Evolutionary conservation across 2,113 vertebrate species (phyloP).

Genomic region (Hippopotamus amphibius): DNA sequence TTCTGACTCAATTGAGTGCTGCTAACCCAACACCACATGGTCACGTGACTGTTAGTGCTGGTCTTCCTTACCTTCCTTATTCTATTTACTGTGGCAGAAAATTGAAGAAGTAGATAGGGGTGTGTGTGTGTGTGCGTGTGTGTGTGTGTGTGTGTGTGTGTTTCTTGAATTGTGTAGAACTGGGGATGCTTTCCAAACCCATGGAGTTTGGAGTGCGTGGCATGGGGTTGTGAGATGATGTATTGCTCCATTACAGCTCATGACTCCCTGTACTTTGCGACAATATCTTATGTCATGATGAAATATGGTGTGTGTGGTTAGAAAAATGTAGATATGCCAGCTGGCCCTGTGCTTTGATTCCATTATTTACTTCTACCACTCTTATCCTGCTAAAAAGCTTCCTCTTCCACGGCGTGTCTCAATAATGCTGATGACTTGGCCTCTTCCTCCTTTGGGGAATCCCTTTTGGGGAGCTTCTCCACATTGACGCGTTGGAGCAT

Average conservation of each 20-base stretch:
- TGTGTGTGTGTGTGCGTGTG: not conserved
- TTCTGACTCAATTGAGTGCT: not conserved
- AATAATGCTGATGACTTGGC: conserved; percentile 26
- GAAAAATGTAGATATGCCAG: conserved; percentile 40
- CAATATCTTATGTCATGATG: conserved; percentile 52
- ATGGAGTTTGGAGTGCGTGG: not conserved
- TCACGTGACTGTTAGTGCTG: not conserved
- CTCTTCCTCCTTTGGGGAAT: not conserved
- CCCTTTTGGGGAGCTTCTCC: not conserved
- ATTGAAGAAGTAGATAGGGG: not conserved
- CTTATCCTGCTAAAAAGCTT: conserved; percentile 32
- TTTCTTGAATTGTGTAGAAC: not conserved
- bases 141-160: not conserved
- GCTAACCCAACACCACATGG: not conserved
- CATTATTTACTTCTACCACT: conserved; percentile 34
- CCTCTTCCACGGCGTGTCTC: not conserved
- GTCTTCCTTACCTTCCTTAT: not conserved
- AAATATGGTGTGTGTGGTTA: conserved; percentile 52
- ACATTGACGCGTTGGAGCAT: not conserved
- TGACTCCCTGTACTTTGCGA: conserved; percentile 43
- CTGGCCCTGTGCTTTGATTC: conserved; percentile 36
- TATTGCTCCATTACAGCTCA: conserved; percentile 50
- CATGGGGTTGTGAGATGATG: not conserved
- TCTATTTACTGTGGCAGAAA: not conserved
- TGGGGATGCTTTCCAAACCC: not conserved